These are phyloP conservation scores for Anseranas semipalmata DNA, from an alignment of 2,113 vertebrate genomes.

Conservation along the genomic window DNA sequence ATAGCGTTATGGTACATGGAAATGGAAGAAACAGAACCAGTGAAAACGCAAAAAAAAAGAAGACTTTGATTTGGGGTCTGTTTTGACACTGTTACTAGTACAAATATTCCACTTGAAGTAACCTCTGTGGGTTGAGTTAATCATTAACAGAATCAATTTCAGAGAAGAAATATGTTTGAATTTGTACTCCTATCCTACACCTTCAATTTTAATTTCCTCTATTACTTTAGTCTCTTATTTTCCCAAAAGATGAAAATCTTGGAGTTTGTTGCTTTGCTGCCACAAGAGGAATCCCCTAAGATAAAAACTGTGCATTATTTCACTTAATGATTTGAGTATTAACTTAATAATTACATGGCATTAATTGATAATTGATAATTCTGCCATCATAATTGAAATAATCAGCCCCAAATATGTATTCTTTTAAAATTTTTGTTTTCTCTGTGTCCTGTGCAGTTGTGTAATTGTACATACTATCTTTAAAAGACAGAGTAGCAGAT, in stretches of 20 bases:
- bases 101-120: slow-evolving; percentile 26
- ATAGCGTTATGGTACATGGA: background rate
- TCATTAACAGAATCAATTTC: background rate
- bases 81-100: slow-evolving; percentile 23
- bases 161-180: background rate
- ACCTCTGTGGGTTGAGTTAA: slow-evolving; percentile 3
- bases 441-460: background rate
- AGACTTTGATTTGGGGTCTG: slow-evolving; percentile 8
- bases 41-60: background rate
- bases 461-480: background rate
- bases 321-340: background rate
- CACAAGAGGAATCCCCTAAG: background rate
- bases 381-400: background rate
- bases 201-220: background rate
- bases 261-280: background rate
- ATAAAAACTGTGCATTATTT: background rate
- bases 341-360: background rate
- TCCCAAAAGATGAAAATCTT: background rate
- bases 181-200: background rate
- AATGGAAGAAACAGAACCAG: background rate
- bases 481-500: background rate
- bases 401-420: background rate
- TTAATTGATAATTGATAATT: background rate
- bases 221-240: background rate
- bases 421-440: background rate